Base-by-base conservation (phyloP, 2,888 invertebrate species). In the Erpobdella octoculata region DNA sequence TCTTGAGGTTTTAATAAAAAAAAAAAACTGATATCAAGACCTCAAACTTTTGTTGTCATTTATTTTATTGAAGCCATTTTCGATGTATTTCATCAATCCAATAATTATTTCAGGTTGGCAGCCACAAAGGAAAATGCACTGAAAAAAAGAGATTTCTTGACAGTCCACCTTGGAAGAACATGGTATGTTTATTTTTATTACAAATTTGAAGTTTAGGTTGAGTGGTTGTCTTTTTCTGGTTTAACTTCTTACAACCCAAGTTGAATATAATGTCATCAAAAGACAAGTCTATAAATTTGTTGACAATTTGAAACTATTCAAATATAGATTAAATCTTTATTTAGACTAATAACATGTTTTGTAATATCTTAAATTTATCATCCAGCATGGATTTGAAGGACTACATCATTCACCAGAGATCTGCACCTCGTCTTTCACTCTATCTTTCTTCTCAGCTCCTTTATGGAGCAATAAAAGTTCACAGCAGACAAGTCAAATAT, bases 381-480 rank as follows among this genome's bases (percentile, higher is more conserved):
- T 31, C 6, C 67, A 67, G 67, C 15, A 46, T 28, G 41, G 67
- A 67, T 28, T 46, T 67, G 9, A 67, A 38, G 25, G 67, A 67
- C 31, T 67, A 67, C 46, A 67, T 67, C 31, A 1, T 67, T 25
- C 67, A 67, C n/a, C 41, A 67, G 41, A 41, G 67, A 41, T 46
- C 38, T 25, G 31, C 31, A 18, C 41, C 67, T 46, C 67, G 67
- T 9, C 33, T 67, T 12, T 67, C 67, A 21, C 31, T 67, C 12
- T 67, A 67, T 21, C 67, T 67, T 46, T 67, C 67, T 2, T 46
- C 46, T 21, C 67, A 67, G 28, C 31, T 67, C 15, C 31, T 41
- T 9, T 67, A 41, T 67, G 67, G 67, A 67, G 37, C 46, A 33
- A 46, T 67, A 21, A 67, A 67, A 67, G 67, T 67, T 46, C 46